A percentile compares a stretch with the other conserved stretches of the same genome.
These are phyloP conservation scores for Epicampocera succincta DNA, from an alignment of 2,888 invertebrate genomes.

Conservation along the genomic window DNA sequence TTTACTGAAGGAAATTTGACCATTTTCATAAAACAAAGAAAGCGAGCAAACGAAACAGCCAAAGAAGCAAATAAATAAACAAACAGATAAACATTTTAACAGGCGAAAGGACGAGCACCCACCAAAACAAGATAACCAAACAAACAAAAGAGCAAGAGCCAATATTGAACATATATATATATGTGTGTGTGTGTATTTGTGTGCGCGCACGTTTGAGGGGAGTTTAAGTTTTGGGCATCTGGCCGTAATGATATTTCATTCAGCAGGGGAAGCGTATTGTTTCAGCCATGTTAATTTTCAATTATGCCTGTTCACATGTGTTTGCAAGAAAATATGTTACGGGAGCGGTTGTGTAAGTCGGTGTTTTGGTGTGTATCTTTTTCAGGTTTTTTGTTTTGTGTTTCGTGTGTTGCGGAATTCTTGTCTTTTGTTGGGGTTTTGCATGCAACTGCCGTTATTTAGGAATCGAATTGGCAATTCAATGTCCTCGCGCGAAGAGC, in stretches of 20 bases:
- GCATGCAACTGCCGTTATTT: too few species aligned
- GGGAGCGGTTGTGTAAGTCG: too few species aligned
- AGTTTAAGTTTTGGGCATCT: constrained; percentile 2
- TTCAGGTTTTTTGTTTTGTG: too few species aligned
- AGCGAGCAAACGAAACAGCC: constrained; percentile 18
- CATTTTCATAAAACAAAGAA: constrained; percentile 65
- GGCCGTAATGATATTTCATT: background rate
- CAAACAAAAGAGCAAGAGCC: constrained; percentile 48
- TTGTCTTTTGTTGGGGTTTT: too few species aligned
- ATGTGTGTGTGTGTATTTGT: constrained; percentile 2
- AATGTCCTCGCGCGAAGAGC: too few species aligned
- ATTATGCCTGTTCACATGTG: constrained; percentile 31
- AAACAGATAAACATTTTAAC: constrained; percentile 5
- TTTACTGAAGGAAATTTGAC: constrained; percentile 68
- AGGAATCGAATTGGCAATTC: too few species aligned
- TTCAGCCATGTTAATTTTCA: constrained; percentile 52
- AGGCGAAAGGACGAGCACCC: constrained; percentile 11
- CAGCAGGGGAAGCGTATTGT: constrained; percentile 18
- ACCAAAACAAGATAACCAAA: constrained; percentile 7
- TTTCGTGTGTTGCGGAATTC: too few species aligned
- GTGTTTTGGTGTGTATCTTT: too few species aligned
- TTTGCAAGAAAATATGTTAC: too few species aligned
- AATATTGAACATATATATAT: background rate
- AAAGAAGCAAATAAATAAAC: constrained; percentile 35
- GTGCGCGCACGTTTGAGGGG: too few species aligned